Evolutionary conservation across 2,888 invertebrate genomes (phyloP), one percentile per base, ranked within the genome.

Genomic region (Crossocerus cetratus): DNA sequence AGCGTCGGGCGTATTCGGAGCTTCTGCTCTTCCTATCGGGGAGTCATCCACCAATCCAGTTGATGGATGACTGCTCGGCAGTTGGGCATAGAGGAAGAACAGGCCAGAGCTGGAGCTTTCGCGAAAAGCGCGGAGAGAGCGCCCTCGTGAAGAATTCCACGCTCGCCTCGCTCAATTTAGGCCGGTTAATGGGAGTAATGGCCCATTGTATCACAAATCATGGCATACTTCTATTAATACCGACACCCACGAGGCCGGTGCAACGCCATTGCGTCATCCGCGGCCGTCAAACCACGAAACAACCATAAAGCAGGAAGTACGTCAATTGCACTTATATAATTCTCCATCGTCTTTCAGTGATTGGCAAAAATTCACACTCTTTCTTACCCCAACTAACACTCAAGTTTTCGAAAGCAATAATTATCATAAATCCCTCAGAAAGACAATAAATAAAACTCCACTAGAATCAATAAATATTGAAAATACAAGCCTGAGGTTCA

Each of bases 151-250:
- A 13, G 13, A 13, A 18, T 18, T 8, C 2, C 2, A n/a, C n/a
- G 0, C 8, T 11, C 16, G 20, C 23, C 13, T 8, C 66, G 54
- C 4, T 43, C 44, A 18, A 69, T 59, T 69, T 69, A 11, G 55
- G 18, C 3, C 69, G 54, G n/a, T 11, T 59, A 55, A 68, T 62
- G 45, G 56, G 16, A 45, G 45, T 42, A 55, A 62, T 43, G 58
- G 61, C 8, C 22, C 61, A 69, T 65, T 62, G 61, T 65, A 53
- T 60, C 65, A 58, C 60, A 64, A 65, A 67, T 67, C 42, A 21
- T 62, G 61, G 16, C 55, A 43, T 60, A 43, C 4, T 58, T 61
- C 69, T 70, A 74, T 76, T 70, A 74, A 67, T 76, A 74, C 32
- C 61, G 1, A 49, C 58, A 67, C 56, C 44, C 49, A 62, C 64